Evolutionary conservation across 1,140 invertebrate genomes (phyloP).

Genomic region (Camponotus vicinus): DNA sequence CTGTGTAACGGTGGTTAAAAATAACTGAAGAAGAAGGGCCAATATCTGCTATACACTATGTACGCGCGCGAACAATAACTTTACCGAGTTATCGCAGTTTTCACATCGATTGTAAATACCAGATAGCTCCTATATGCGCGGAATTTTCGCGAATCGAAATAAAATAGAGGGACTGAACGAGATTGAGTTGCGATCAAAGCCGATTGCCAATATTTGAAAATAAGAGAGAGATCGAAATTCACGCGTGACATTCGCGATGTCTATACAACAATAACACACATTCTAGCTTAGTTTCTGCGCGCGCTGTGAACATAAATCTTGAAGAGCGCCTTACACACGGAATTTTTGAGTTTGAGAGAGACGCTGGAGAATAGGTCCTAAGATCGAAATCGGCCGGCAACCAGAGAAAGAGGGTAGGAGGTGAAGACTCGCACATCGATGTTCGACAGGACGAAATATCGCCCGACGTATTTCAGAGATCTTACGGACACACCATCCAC

Average conservation of each 20-base stretch:
- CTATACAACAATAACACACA: background rate
- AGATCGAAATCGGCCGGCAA: conserved; percentile 50
- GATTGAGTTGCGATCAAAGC: conserved; percentile 32
- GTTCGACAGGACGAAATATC: conserved; percentile 64
- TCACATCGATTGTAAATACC: conserved; percentile 40
- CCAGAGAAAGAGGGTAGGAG: background rate
- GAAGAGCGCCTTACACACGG: background rate
- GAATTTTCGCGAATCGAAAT: conserved; percentile 49
- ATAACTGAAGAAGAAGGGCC: conserved; percentile 16
- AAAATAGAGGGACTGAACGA: conserved; percentile 26
- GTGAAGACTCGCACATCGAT: conserved; percentile 34
- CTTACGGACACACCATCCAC: conserved; percentile 13
- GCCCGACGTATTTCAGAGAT: conserved; percentile 61
- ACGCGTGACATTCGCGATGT: background rate
- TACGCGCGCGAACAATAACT: conserved; percentile 26
- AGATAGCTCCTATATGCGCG: background rate
- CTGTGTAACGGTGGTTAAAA: conserved; percentile 12
- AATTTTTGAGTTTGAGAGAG: conserved; percentile 15
- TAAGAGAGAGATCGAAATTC: conserved; percentile 16
- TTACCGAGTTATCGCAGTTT: conserved; percentile 48
- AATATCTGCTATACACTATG: background rate
- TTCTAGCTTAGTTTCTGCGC: conserved; percentile 23
- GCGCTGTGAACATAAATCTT: conserved; percentile 27
- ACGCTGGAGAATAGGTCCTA: background rate
- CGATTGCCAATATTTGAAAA: conserved; percentile 51